Evolutionary conservation across 2,888 invertebrate genomes (phyloP), one percentile per base, ranked within the genome.

Genomic region (Leuctra nigra): DNA sequence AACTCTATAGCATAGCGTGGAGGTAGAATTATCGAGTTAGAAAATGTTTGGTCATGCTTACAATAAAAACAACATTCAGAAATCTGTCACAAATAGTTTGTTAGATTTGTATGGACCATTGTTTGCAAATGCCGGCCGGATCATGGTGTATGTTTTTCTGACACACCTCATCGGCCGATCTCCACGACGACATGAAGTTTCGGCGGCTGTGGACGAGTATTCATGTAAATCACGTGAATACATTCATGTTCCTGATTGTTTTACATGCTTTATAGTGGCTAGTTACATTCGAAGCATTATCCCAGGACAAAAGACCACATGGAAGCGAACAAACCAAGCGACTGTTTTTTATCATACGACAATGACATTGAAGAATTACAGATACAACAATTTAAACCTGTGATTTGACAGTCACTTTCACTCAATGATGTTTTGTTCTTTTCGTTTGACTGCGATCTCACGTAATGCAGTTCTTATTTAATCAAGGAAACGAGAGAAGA

Each of bases 181-280:
- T 11, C 11, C 33, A 11, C 6, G 22, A 23, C 11, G 46, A 7
- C 16, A 23, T 29, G 25, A n/a, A 47, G 25, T 16, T 47, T 16
- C 25, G 25, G 24, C 14, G 22, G 33, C 33, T 35, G 22, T 44
- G 41, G 44, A 16, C 20, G 20, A 47, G n/a, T 35, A 35, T 35
- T 50, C 50, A 35, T 50, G 50, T 50, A 50, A 50, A 50, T 50
- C 50, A 35, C 50, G 50, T 50, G 50, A 50, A 50, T 50, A 50
- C 50, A 50, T 50, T 33, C 50, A 50, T 50, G 50, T 50, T 50
- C 35, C 35, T 22, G 14, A 35, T 35, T 50, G 50, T 50, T 50
- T 50, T 50, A 50, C 50, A 50, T 50, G 50, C 20, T 35, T 35
- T 50, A 35, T 35, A 33, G 33, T 50, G 35, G 22, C 50, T 50